Evolutionary conservation across 2,113 vertebrate species (phyloP).

Genomic region (Phylloscopus whistleri): DNA sequence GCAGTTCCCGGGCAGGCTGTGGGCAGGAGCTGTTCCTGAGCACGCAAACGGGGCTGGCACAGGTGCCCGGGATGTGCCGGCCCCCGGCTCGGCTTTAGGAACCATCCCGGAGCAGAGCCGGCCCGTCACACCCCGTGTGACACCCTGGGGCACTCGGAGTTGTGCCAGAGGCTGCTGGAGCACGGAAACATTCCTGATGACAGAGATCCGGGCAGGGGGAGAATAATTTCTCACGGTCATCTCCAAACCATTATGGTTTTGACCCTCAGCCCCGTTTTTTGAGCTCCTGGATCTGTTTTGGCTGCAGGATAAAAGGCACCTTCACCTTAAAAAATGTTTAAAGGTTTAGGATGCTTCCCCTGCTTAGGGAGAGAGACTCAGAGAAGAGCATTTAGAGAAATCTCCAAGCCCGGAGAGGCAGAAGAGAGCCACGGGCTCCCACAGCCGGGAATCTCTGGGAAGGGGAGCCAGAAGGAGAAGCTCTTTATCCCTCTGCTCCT

Average conservation of each 20-base stretch:
- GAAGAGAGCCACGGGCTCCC: accelerated
- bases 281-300: background rate
- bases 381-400: background rate
- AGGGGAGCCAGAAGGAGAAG: background rate
- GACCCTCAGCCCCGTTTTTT: background rate
- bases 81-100: accelerated
- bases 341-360: background rate
- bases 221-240: accelerated
- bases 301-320: background rate
- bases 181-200: accelerated
- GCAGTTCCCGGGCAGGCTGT: background rate
- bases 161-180: background rate
- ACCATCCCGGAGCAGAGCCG: accelerated
- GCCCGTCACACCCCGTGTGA: accelerated
- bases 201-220: background rate
- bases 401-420: accelerated
- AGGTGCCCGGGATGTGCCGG: background rate
- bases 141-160: background rate
- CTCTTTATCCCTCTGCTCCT: background rate
- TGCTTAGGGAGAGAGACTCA: too few species aligned
- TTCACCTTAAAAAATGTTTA: background rate
- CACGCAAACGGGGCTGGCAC: accelerated
- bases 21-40: background rate
- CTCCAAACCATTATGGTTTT: background rate
- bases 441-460: too few species aligned